phyloP scores from a whole-genome alignment of 35 echinoderm and acorn worm genomes.

The Apostichopus californicus region DNA sequence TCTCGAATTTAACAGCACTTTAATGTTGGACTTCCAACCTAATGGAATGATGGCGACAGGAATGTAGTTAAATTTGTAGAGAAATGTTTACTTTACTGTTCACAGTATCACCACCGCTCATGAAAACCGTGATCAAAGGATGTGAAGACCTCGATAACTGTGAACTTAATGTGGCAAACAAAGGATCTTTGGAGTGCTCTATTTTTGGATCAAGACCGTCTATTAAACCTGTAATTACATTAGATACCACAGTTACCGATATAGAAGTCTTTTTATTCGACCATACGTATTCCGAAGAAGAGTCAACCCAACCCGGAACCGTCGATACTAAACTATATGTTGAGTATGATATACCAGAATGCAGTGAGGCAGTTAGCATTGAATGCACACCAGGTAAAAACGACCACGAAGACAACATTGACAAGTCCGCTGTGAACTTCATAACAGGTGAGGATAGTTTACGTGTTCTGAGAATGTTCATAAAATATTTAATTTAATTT shows the following conservation, averaged over 20 bases:
- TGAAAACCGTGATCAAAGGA: background rate
- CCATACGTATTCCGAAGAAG: background rate
- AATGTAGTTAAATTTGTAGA: too few relatives aligned
- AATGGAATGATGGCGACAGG: too few relatives aligned
- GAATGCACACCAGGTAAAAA: background rate
- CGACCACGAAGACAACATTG: background rate
- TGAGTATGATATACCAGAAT: background rate
- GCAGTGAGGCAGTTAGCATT: background rate
- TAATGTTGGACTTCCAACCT: too few relatives aligned
- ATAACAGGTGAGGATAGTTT: background rate
- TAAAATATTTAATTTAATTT: too few relatives aligned
- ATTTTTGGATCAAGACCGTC: background rate
- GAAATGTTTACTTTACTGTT: background rate
- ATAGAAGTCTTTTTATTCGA: background rate
- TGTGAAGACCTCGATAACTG: background rate
- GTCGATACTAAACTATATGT: background rate
- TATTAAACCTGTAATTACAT: background rate
- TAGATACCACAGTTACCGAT: background rate
- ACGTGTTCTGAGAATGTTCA: too few relatives aligned
- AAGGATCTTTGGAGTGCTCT: background rate
- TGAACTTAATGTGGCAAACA: background rate
- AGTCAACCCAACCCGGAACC: background rate
- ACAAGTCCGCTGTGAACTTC: background rate
- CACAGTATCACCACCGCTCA: background rate
- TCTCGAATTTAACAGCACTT: too few relatives aligned